Base-by-base conservation (phyloP, 2,888 invertebrate genomes). In the Helicoverpa assulta region DNA sequence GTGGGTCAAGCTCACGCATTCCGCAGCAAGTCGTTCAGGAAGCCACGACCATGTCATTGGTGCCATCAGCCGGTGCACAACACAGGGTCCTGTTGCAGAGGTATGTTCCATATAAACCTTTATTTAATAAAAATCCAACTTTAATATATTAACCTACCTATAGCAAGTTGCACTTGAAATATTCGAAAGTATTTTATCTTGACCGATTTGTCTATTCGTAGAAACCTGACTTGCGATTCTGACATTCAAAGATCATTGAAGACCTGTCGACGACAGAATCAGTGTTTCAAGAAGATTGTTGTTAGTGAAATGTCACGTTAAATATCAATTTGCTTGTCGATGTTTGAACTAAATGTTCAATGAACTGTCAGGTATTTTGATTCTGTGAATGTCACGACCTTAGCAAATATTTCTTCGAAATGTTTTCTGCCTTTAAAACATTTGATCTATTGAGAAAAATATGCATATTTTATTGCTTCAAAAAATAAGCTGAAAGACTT, bases 41-140 rank as follows among this genome's bases (percentile, higher is more conserved):
- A 97, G 88, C 97, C 97, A 16, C 96, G 97, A 76, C 97, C 97
- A 43, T 98, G 98, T 91, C 97, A 98, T 91, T 96, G 97, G 92
- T 98, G 98, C 89, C 98, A 98, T 89, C 97, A 97, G 92, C 97
- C 97, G 73, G 97, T 98, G 80, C 96, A 97, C 89, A 97, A 97
- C 85, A 97, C 97, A 90, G 98, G 97, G 71, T 97, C 97, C 68
- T 97, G 97, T 90, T 98, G 98, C 91, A 95, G 97, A 97, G 97
- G 98, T 98, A 92, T 93, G 94, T 18, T 87, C 0, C 62, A 26
- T 18, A 3, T 33, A 55, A 18, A 56, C 5, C 12, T 16, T 14
- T 40, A n/a, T 21, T 18, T 43, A 33, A 58, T 57, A 14, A 3
- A 21, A 50, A 1, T 19, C n/a, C n/a, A n/a, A n/a, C n/a, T n/a